Conservation (phyloP, 2,888 invertebrate species). For the Eretmocerus hayati region DNA sequence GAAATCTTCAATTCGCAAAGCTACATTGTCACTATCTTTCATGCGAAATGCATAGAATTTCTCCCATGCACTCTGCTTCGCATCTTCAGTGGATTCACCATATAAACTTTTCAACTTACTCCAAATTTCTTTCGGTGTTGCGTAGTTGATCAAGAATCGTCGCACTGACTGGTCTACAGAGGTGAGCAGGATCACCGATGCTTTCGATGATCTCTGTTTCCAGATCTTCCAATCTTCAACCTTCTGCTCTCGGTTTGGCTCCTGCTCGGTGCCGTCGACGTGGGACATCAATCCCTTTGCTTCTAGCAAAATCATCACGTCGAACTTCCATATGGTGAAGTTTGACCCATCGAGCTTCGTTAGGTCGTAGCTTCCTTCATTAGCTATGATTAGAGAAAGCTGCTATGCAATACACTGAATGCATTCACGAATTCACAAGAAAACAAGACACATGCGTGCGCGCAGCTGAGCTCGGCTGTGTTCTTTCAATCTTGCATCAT, state of each 20-base stretch:
- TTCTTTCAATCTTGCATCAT: too few species aligned
- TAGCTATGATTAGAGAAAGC: conserved; percentile 8
- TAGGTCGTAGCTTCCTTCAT: not conserved
- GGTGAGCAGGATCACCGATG: conserved; percentile 8
- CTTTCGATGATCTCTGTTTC: conserved; percentile 5
- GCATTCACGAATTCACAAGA: too few species aligned
- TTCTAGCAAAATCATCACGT: not conserved
- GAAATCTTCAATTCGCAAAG: not conserved
- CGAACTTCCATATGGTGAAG: conserved; percentile 6
- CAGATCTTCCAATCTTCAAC: conserved; percentile 8
- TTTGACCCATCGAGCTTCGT: conserved; percentile 3
- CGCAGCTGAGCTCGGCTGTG: too few species aligned
- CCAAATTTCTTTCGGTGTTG: conserved; percentile 14
- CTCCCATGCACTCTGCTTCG: conserved; percentile 19
- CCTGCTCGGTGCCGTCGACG: conserved; percentile 1
- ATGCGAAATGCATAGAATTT: not conserved
- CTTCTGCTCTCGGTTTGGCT: conserved; percentile 1
- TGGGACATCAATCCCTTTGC: conserved; percentile 1
- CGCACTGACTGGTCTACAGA: conserved; percentile 10
- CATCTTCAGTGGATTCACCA: conserved; percentile 19
- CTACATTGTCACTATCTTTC: not conserved
- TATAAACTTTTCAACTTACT: conserved; percentile 17
- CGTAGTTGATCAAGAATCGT: conserved; percentile 8
- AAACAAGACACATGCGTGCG: too few species aligned
- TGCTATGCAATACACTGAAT: too few species aligned